Base-by-base conservation (phyloP, 2,888 invertebrate species). In the Lottia scabra region DNA sequence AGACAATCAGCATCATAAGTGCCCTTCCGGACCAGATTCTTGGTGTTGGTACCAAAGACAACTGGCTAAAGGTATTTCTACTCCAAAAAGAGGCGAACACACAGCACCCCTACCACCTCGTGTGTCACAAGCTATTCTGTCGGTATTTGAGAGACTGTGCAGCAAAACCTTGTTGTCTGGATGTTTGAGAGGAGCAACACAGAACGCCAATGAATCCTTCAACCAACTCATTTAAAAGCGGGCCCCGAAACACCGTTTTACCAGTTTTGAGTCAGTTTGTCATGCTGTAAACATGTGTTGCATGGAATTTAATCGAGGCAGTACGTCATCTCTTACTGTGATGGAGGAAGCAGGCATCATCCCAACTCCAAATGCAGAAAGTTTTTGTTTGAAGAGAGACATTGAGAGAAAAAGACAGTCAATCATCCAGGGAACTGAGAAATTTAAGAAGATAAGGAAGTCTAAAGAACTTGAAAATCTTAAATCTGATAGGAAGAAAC, bases 181-280 rank as follows among this genome's bases (percentile, higher is more conserved):
- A 12, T 65, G 65, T 30, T 38, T 65, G 16, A 1, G 65, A 12
- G 65, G 65, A 15, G 38, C 26, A 19, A 30, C 65, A 65, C 65
- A 65, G 5, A 30, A 65, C 30, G n/a, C 16, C 6, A 65, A 65
- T 65, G 65, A 65, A 65, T 65, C 26, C n/a, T 30, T 65, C 16
- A 65, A 65, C 30, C 16, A 10, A 16, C 13, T 30, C 15, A 65
- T 65, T 27, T 30, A 30, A 30, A 30, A 26, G 30, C 12, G 65
- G 38, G 65, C 65, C 38, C 65, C 65, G 10, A 65, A 2, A n/a
- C n/a, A n/a, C n/a, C n/a, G n/a, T n/a, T n/a, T n/a, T n/a, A n/a
- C n/a, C n/a, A n/a, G n/a, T n/a, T n/a, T 65, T 1, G 13, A 15
- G 30, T 15, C 65, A 15, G 30, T n/a, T 65, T 12, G n/a, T n/a